A percentile compares a stretch with the other conserved stretches of the same genome.
phyloP scores from a whole-genome alignment of 2,888 invertebrate genomes.

The Dromius quadrimaculatus region DNA sequence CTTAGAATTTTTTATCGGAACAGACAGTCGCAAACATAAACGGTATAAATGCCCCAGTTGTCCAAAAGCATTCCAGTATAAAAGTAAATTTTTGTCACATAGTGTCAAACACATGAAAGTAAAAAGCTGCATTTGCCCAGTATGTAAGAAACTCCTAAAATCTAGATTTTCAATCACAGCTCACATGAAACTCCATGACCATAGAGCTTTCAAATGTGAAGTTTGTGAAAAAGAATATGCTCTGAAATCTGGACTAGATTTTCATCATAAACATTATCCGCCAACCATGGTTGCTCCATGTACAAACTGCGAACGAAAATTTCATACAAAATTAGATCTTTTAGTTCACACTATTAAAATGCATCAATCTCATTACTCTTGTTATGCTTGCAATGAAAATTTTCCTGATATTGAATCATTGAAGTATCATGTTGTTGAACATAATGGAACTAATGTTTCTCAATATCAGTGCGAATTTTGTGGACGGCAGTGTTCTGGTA shows the following conservation, averaged over 20 bases:
- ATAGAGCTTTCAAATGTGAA: constrained; percentile 66
- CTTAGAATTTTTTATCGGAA: constrained; percentile 55
- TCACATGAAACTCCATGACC: constrained; percentile 66
- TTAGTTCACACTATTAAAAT: constrained; percentile 29
- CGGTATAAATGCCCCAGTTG: constrained; percentile 31
- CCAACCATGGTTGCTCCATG: constrained; percentile 32
- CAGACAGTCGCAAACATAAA: constrained; percentile 10
- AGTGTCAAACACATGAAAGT: constrained; percentile 51
- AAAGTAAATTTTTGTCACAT: constrained; percentile 30
- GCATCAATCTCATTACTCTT: constrained; percentile 15
- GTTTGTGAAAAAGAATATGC: constrained; percentile 67
- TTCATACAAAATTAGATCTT: constrained; percentile 38
- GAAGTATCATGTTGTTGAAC: constrained; percentile 25
- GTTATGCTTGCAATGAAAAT: constrained; percentile 28
- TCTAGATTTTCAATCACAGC: constrained; percentile 60
- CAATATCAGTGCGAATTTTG: constrained; percentile 60
- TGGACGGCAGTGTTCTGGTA: constrained; percentile 56
- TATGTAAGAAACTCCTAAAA: constrained; percentile 61
- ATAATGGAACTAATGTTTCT: constrained; percentile 10
- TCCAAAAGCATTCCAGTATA: constrained; percentile 29
- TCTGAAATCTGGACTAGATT: constrained; percentile 59
- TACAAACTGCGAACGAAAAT: constrained; percentile 41
- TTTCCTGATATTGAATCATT: constrained; percentile 27
- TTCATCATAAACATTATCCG: constrained; percentile 59
- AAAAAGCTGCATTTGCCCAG: constrained; percentile 61